A percentile compares a stretch with the other conserved stretches of the same genome.
Evolutionary conservation across 2,888 invertebrate species (phyloP).

Genomic region (Aphelenchoides bicaudatus): DNA sequence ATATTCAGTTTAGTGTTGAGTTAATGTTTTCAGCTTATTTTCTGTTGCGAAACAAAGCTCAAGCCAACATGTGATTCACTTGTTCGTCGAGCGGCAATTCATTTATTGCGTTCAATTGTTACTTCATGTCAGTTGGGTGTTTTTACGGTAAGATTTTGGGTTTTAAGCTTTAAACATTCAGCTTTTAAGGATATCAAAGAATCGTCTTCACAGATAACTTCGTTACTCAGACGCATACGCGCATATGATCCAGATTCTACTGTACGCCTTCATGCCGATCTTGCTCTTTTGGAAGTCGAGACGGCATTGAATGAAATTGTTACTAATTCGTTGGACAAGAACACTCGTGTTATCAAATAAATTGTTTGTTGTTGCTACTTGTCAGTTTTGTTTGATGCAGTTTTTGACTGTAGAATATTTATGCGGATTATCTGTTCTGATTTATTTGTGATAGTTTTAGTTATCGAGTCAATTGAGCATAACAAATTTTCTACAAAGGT

Average conservation of each 20-base stretch:
- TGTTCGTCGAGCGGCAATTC: constrained; percentile 28
- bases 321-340: constrained; percentile 11
- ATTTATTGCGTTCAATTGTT: constrained; percentile 26
- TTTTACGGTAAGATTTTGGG: not conserved
- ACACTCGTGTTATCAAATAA: constrained; percentile 12
- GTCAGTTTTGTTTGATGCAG: too few relatives aligned
- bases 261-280: constrained; percentile 49
- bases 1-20: constrained; percentile 19
- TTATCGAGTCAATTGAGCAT: too few relatives aligned
- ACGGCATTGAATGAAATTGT: constrained; percentile 20
- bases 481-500: too few relatives aligned
- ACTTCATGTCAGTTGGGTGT: constrained; percentile 1
- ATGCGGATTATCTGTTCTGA: too few relatives aligned
- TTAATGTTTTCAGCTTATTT: constrained; percentile 27
- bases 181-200: constrained; percentile 37
- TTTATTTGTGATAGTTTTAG: too few relatives aligned
- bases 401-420: too few relatives aligned
- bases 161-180: not conserved
- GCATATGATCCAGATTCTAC: constrained; percentile 43
- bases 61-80: constrained; percentile 13
- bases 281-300: constrained; percentile 45
- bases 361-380: constrained; percentile 12
- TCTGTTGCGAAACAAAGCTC: constrained; percentile 18
- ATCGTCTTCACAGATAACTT: constrained; percentile 33
- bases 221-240: constrained; percentile 33